Conservation (phyloP, 2,888 invertebrate species). For the Nomada lathburiana region DNA sequence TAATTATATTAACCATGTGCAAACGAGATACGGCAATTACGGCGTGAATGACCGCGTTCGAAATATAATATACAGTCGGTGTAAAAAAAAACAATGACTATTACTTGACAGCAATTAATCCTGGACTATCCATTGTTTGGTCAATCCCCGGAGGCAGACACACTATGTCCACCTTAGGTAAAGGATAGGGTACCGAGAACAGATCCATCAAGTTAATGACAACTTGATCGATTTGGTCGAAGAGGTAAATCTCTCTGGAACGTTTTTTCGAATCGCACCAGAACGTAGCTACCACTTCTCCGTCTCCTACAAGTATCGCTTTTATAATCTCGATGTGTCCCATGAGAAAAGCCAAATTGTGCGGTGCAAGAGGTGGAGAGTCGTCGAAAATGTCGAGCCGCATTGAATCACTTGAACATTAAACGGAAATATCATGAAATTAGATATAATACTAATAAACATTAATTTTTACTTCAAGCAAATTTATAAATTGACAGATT, state of each 20-base stretch:
- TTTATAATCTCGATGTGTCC: conserved; percentile 63
- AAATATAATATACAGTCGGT: no score
- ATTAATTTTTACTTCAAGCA: no score
- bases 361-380: conserved; percentile 85
- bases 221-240: conserved; percentile 67
- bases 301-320: conserved; percentile 37
- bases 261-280: conserved; percentile 61
- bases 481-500: no score
- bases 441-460: neutral
- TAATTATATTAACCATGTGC: no score
- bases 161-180: conserved; percentile 76
- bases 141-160: conserved; percentile 68
- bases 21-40: no score
- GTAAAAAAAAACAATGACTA: neutral
- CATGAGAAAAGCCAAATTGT: conserved; percentile 85
- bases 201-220: conserved; percentile 64
- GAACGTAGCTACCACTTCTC: conserved; percentile 55
- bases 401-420: conserved; percentile 62
- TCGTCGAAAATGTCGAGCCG: conserved; percentile 73
- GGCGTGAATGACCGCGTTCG: no score
- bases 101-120: conserved; percentile 76
- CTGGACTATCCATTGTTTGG: conserved; percentile 69
- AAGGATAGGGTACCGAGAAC: conserved; percentile 70
- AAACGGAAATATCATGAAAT: conserved; percentile 21
- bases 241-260: conserved; percentile 68